Evolutionary conservation across 1,140 invertebrate species (phyloP), one percentile per base, ranked within the genome.

Genomic region (Drosophila pruinosa): DNA sequence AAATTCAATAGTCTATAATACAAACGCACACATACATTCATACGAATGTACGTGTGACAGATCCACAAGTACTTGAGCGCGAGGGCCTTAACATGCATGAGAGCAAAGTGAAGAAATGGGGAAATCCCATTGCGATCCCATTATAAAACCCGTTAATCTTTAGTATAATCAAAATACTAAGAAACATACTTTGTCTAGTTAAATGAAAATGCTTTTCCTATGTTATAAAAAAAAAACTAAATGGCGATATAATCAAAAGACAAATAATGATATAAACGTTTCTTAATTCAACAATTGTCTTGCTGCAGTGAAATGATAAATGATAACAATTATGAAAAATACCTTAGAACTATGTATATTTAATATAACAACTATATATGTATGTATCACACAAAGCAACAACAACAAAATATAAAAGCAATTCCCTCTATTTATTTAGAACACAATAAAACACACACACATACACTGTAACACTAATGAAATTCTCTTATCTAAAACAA

Each of bases 221-320:
- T 88, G 78, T 88, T 86, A 64, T 4, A 22, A 72, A 86, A 52
- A 63, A 72, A 8, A 24, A 72, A 85, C 54, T 54, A 73, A 81
- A 85, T 75, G 81, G 82, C 82, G 81, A 88, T 82, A 86, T 86
- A 86, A 86, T 86, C 81, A 86, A 86, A 86, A 86, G 65, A 62
- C 72, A 83, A 54, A 53, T 45, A 22, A 45, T 36, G 56, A 38
- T 58, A 43, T 50, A 68, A 61, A 77, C 38, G 26, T 59, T 67
- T 76, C 65, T 47, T 56, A 34, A 52, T 52, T 34, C 28, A 4
- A 69, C 15, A 62, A 48, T 63, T 75, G 78, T 78, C 59, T 79
- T 67, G 67, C 65, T 65, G 57, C 56, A 73, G 28, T 68, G 28
- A 58, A 62, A 54, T 3, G 15, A 64, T 59, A 43, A 48, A 7